phyloP scores from a whole-genome alignment of 2,888 invertebrate genomes.

The Hirtodrosophila trivittata region DNA sequence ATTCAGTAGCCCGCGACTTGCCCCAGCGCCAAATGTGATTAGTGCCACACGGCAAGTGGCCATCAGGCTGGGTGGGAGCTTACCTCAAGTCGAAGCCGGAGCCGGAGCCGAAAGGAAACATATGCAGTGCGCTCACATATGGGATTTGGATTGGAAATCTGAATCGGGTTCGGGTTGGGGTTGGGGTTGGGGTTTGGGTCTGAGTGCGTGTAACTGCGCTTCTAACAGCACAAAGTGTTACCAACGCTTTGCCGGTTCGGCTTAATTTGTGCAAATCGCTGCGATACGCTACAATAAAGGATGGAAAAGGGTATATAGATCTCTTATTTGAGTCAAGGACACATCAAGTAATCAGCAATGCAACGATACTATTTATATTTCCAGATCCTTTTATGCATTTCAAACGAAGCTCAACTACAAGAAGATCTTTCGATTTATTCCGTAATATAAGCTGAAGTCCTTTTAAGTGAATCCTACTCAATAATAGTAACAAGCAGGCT shows the following conservation, averaged over 20 bases:
- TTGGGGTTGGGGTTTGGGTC: constrained; percentile 18
- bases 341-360: too few relatives aligned
- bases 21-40: constrained; percentile 57
- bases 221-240: constrained; percentile 25
- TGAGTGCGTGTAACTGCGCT: background rate
- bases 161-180: too few relatives aligned
- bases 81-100: background rate
- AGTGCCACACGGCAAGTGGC: constrained; percentile 59
- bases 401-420: too few relatives aligned
- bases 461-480: background rate
- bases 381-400: too few relatives aligned
- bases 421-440: too few relatives aligned
- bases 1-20: constrained; percentile 37
- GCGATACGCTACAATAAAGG: constrained; percentile 4
- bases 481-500: background rate
- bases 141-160: constrained; percentile 29
- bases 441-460: too few relatives aligned
- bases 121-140: constrained; percentile 36
- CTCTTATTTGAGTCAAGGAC: too few relatives aligned
- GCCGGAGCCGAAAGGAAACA: constrained; percentile 20
- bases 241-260: constrained; percentile 34
- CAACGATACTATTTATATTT: too few relatives aligned
- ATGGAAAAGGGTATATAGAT: too few relatives aligned
- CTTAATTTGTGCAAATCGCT: constrained; percentile 35
- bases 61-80: constrained; percentile 31